Evolutionary conservation across 1,140 invertebrate genomes (phyloP).

Genomic region (Argopecten irradians): DNA sequence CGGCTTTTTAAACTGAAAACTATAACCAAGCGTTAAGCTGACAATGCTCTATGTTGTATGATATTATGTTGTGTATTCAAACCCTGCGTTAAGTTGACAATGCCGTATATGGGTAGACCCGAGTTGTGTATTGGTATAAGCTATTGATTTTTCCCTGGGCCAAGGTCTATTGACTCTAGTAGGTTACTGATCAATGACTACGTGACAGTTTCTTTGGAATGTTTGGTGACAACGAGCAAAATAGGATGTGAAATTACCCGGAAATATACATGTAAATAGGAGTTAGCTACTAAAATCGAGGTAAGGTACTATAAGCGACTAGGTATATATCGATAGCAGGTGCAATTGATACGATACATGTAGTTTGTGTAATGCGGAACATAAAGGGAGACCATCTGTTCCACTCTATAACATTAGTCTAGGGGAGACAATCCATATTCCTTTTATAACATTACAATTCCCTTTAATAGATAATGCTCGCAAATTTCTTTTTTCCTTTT

Average conservation of each 20-base stretch:
- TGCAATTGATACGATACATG: too few species aligned
- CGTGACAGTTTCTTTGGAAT: neutral
- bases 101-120: neutral
- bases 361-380: too few species aligned
- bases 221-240: constrained; percentile 4
- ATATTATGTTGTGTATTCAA: too few species aligned
- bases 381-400: too few species aligned
- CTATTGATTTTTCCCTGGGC: neutral
- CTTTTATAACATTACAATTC: too few species aligned
- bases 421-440: too few species aligned
- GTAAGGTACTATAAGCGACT: neutral
- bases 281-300: neutral
- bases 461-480: too few species aligned
- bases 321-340: neutral
- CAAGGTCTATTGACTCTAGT: neutral
- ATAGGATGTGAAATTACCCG: neutral
- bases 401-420: too few species aligned
- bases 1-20: too few species aligned
- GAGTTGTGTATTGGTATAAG: neutral
- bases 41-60: neutral
- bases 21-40: neutral
- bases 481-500: too few species aligned
- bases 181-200: neutral
- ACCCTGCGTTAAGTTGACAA: too few species aligned
- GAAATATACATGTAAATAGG: neutral